Evolutionary conservation across 2,113 vertebrate species (phyloP).

Genomic region (Neotoma lepida): DNA sequence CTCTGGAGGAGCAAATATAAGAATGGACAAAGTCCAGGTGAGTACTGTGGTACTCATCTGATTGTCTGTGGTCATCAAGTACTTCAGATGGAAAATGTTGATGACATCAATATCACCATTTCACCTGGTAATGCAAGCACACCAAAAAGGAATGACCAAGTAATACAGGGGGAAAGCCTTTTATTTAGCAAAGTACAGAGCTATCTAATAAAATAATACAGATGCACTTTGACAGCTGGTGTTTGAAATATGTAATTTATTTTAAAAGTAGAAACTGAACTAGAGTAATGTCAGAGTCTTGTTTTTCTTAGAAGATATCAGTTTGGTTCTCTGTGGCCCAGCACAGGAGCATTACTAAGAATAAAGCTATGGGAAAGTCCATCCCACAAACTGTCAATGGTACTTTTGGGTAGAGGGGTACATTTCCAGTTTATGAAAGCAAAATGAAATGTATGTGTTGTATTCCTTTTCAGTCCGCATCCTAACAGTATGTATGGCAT

Average conservation of each 20-base stretch:
- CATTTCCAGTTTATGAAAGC: background rate
- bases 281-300: background rate
- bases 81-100: background rate
- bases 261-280: background rate
- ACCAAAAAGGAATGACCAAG: background rate
- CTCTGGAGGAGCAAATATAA: background rate
- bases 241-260: background rate
- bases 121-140: background rate
- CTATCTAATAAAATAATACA: background rate
- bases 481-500: too few relatives aligned
- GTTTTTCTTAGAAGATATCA: background rate
- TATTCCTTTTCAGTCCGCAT: background rate
- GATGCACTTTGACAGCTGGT: background rate
- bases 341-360: background rate
- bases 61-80: background rate
- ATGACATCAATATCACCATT: too few relatives aligned
- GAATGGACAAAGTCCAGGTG: too few relatives aligned
- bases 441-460: background rate
- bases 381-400: background rate
- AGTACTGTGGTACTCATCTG: background rate
- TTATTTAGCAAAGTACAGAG: background rate
- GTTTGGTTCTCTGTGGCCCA: background rate
- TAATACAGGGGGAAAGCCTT: background rate
- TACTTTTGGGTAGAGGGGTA: background rate
- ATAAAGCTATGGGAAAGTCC: background rate